Evolutionary conservation across 2,797 vertebrate species (phyloP).

Genomic region (Propithecus perrieri): DNA sequence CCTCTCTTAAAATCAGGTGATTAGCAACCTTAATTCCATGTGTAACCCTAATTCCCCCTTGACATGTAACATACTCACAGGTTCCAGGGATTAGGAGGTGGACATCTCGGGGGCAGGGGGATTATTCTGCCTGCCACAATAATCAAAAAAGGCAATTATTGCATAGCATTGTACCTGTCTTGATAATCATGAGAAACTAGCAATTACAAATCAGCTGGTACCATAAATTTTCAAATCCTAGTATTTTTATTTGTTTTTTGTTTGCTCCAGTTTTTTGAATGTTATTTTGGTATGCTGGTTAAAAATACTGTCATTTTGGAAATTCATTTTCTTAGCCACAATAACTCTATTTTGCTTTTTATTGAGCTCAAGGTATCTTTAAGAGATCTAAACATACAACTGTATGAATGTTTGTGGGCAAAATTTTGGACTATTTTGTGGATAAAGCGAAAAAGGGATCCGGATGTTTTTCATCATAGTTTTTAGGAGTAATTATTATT

Average conservation of each 20-base stretch:
- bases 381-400: not conserved
- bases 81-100: not conserved
- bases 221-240: not conserved
- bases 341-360: not conserved
- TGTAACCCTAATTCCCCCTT: not conserved
- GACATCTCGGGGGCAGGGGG: not conserved
- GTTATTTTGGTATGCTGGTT: not conserved
- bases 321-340: not conserved
- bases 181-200: not conserved
- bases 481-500: not conserved
- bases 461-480: not conserved
- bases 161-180: not conserved
- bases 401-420: not conserved
- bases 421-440: not conserved
- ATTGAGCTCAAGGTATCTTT: not conserved
- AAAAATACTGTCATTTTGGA: not conserved
- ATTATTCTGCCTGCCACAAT: not conserved
- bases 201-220: not conserved
- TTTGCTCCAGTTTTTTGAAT: not conserved
- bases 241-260: not conserved
- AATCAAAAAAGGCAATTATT: not conserved
- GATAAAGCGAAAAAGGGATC: not conserved
- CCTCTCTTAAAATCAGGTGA: not conserved
- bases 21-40: not conserved
- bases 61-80: not conserved